Conservation (phyloP, 2,888 invertebrate genomes). For the Eledone cirrhosa region DNA sequence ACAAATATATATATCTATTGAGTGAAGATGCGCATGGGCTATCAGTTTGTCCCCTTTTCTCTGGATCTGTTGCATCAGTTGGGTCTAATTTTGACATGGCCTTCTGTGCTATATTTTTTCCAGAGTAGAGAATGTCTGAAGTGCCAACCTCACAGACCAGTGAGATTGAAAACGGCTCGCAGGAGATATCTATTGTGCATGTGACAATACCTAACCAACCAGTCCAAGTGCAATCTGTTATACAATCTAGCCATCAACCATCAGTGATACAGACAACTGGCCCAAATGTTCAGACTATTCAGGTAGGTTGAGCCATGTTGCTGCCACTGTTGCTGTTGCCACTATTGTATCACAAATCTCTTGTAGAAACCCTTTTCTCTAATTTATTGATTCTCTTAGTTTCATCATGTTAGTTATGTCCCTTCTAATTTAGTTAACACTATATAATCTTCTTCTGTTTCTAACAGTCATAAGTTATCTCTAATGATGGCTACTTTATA, state of each 20-base stretch:
- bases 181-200: slow-evolving; percentile 77
- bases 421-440: too few relatives aligned
- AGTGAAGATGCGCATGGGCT: slow-evolving; percentile 21
- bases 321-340: too few relatives aligned
- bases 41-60: slow-evolving; percentile 8
- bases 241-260: slow-evolving; percentile 81
- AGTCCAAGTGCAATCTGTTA: slow-evolving; percentile 80
- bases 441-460: too few relatives aligned
- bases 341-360: too few relatives aligned
- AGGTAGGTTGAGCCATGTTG: slow-evolving; percentile 70
- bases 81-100: slow-evolving; percentile 22
- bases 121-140: slow-evolving; percentile 46
- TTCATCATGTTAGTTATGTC: too few relatives aligned
- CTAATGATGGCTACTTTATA: too few relatives aligned
- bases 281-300: slow-evolving; percentile 80
- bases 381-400: too few relatives aligned
- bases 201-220: slow-evolving; percentile 71
- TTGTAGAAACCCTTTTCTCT: too few relatives aligned
- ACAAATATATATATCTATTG: slow-evolving; percentile 19
- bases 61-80: slow-evolving; percentile 21
- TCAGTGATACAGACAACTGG: slow-evolving; percentile 94
- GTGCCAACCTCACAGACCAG: slow-evolving; percentile 39
- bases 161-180: slow-evolving; percentile 46
- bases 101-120: slow-evolving; percentile 24
- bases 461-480: too few relatives aligned